These are phyloP conservation scores for Erythrolamprus reginae DNA, from an alignment of 2,113 vertebrate species.

Conservation along the genomic window DNA sequence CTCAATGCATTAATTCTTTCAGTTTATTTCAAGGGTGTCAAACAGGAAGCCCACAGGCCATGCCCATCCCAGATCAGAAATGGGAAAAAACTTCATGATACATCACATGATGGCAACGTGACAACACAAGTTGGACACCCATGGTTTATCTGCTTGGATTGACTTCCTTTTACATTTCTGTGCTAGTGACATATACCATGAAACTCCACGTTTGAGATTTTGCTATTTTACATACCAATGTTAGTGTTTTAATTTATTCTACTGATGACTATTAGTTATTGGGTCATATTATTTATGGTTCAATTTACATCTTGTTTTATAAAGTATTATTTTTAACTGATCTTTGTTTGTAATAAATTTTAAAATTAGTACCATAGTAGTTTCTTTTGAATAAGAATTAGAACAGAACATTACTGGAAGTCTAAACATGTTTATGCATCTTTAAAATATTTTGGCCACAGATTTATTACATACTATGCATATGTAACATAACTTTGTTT, in stretches of 20 bases:
- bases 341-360: not conserved
- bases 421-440: not conserved
- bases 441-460: not conserved
- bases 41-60: too few relatives aligned
- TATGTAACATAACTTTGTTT: not conserved
- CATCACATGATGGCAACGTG: too few relatives aligned
- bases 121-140: too few relatives aligned
- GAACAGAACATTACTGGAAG: not conserved
- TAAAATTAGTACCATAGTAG: not conserved
- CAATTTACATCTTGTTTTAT: not conserved
- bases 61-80: too few relatives aligned
- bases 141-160: not conserved
- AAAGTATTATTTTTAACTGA: not conserved
- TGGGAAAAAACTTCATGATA: too few relatives aligned
- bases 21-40: too few relatives aligned
- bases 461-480: not conserved
- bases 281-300: not conserved
- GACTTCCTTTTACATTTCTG: not conserved
- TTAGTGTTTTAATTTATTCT: not conserved
- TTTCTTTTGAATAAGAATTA: not conserved
- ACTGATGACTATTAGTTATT: not conserved
- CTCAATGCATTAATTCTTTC: not conserved
- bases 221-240: not conserved
- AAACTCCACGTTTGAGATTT: not conserved
- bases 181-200: not conserved